Evolutionary conservation across 2,113 vertebrate species (phyloP).

Genomic region (Leptobrachium ailaonicum): DNA sequence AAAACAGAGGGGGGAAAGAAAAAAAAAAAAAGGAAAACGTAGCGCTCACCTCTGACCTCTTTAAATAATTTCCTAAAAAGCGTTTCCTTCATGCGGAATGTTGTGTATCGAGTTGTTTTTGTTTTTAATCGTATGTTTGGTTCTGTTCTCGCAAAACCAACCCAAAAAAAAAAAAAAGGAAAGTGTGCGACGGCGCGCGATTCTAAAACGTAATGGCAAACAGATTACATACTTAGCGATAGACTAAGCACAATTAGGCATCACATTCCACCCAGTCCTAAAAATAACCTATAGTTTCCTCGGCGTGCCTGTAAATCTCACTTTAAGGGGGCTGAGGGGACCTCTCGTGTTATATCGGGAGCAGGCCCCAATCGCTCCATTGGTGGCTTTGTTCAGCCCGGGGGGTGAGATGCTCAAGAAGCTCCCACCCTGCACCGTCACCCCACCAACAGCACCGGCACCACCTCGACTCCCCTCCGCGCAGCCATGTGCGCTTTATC

Average conservation of each 20-base stretch:
- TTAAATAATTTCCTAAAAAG: slow-evolving; percentile 42
- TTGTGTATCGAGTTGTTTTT: slow-evolving; percentile 43
- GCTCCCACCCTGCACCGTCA: background rate
- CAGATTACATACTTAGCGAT: slow-evolving; percentile 76
- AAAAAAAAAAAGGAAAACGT: background rate
- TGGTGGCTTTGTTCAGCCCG: slow-evolving; percentile 54
- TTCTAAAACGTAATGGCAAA: slow-evolving; percentile 77
- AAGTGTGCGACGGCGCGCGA: slow-evolving; percentile 65
- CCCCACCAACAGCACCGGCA: slow-evolving; percentile 30
- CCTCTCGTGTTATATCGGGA: slow-evolving; percentile 55
- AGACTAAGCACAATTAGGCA: slow-evolving; percentile 90
- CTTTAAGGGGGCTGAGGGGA: slow-evolving; percentile 78
- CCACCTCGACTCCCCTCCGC: slow-evolving; percentile 3
- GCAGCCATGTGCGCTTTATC: slow-evolving; percentile 22
- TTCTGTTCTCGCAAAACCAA: slow-evolving; percentile 42
- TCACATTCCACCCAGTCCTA: slow-evolving; percentile 86
- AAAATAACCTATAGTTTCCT: slow-evolving; percentile 90
- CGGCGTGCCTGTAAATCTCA: slow-evolving; percentile 86
- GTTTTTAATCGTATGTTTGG: slow-evolving; percentile 41
- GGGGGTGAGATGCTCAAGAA: slow-evolving; percentile 49
- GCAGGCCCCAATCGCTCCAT: slow-evolving; percentile 58
- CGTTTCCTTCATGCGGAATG: slow-evolving; percentile 25
- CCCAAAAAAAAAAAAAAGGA: slow-evolving; percentile 39
- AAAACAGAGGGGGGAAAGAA: background rate
- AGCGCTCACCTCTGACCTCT: background rate